Base-by-base conservation (phyloP, 2,113 vertebrate species). In the Todiramphus chloris region DNA sequence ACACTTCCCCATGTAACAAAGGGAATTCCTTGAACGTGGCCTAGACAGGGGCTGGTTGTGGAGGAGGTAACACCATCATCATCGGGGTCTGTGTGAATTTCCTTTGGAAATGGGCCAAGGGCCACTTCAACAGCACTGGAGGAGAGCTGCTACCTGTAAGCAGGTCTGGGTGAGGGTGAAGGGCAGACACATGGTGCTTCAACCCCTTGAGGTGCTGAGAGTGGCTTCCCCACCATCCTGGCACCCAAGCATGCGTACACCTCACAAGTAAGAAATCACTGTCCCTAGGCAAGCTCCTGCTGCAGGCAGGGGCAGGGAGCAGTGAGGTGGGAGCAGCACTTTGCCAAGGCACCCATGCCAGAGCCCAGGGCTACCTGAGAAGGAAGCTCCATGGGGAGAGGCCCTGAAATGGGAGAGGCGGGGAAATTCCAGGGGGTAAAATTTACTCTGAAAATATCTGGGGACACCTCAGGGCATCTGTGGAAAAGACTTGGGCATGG, bases 361-460 rank as follows among this genome's bases (percentile, higher is more conserved):
- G 37, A 43, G 11, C 69, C 74, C 0, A 1, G 51, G 56, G 62
- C 70, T 90, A 60, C 51, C 41, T 31, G 33, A 17, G 44, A 46
- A 51, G 13, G 15, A 78, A 35, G 24, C 0, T 2, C 51, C 3
- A 10, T 4, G 1, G 75, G 72, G 59, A 92, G 63, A 24, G 30
- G 27, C 30, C 17, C 18, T 0, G 0, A 48, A 76, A 70, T 4
- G 33, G 60, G 72, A 87, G 76, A 72, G 80, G 46, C 10, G 50
- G 76, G 80, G 80, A 87, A 94, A 89, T 83, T 89, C 64, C 73
- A 74, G 56, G 74, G 55, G 31, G 72, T 55, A 37, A 70, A 92
- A 83, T 13, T 78, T 88, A 55, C 6, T 4, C 28, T 1, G 9
- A 66, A 35, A 80, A 39, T 55, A 35, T 67, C 20, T 43, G n/a